These are phyloP conservation scores for Ennomos fuscantarius DNA, from an alignment of 2,888 invertebrate genomes.

Conservation along the genomic window DNA sequence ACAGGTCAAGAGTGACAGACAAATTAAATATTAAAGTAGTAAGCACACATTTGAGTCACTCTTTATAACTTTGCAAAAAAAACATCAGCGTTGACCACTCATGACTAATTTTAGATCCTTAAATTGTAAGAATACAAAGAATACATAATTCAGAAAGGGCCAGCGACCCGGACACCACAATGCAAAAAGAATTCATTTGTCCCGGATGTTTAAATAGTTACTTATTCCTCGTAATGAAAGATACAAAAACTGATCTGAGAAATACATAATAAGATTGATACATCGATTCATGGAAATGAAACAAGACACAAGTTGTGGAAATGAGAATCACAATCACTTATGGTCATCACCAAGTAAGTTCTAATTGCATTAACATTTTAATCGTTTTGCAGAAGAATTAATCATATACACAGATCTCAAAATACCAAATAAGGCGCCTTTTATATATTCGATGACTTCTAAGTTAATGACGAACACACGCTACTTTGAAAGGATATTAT, in stretches of 20 bases:
- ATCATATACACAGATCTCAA: slow-evolving; percentile 20
- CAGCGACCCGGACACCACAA: slow-evolving; percentile 57
- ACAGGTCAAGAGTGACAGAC: slow-evolving; percentile 50
- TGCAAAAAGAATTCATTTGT: slow-evolving; percentile 44
- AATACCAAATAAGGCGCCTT: slow-evolving; percentile 30
- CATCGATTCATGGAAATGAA: slow-evolving; percentile 38
- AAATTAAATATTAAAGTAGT: slow-evolving; percentile 44
- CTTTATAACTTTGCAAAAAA: slow-evolving; percentile 32
- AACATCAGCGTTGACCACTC: slow-evolving; percentile 30
- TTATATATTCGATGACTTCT: slow-evolving; percentile 48
- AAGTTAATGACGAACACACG: slow-evolving; percentile 52
- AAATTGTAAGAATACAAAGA: slow-evolving; percentile 36
- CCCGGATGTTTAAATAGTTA: slow-evolving; percentile 43
- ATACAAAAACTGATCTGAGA: slow-evolving; percentile 31
- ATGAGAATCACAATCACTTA: slow-evolving; percentile 27
- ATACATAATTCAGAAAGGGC: slow-evolving; percentile 43
- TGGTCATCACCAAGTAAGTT: slow-evolving; percentile 31
- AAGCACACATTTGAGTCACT: slow-evolving; percentile 49
- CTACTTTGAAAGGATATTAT: slow-evolving; percentile 39
- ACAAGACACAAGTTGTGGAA: slow-evolving; percentile 20
- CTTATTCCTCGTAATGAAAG: slow-evolving; percentile 37
- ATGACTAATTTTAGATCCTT: slow-evolving; percentile 42
- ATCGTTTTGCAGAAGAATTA: slow-evolving; percentile 35
- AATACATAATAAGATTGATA: slow-evolving; percentile 30
- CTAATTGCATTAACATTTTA: slow-evolving; percentile 41